Base-by-base conservation (phyloP, 1,140 invertebrate genomes). In the Choristoneura fumiferana region DNA sequence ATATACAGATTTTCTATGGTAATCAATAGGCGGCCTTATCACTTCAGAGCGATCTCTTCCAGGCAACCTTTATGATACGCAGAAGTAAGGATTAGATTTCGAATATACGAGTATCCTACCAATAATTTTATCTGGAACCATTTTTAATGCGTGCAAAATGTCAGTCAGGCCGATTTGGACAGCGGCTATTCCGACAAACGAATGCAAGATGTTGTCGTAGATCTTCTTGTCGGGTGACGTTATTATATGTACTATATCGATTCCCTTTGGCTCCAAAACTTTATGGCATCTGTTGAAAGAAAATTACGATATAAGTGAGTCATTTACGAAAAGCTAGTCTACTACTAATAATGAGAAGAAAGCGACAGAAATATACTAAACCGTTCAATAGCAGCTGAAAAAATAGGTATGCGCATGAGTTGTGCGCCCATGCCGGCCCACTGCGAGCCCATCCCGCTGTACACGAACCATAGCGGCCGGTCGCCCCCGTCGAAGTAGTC, bases 361-460 rank as follows among this genome's bases (percentile, higher is more conserved):
- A 60, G 61, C 55, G n/a, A n/a, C n/a, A n/a, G n/a, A n/a, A n/a
- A n/a, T n/a, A n/a, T n/a, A n/a, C n/a, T n/a, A n/a, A 45, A 93
- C 72, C 85, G 90, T 67, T 92, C 71, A 52, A 97, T 94, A 1
- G 95, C 92, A 9, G 92, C 72, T 1, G 90, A 88, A 80, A 97
- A 96, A 4, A 91, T 70, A 8, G 93, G 92, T 43, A 97, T 88
- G 15, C 89, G 73, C 80, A 91, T 82, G 1, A 91, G 71, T 0
- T 84, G 83, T 36, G 88, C 78, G 10, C 94, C 95, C 95, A 97
- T 96, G 55, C 93, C 92, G 15, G 90, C 71, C 95, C 96, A 97
- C 71, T 97, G 95, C 1, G 94, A 94, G 5, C 95, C 95, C 94
- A 97, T 96, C 39, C 96, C 96, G 70, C 96, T 94, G 85, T 95